These are phyloP conservation scores for Irena cyanogastra DNA, from an alignment of 2,113 vertebrate species.

Conservation along the genomic window DNA sequence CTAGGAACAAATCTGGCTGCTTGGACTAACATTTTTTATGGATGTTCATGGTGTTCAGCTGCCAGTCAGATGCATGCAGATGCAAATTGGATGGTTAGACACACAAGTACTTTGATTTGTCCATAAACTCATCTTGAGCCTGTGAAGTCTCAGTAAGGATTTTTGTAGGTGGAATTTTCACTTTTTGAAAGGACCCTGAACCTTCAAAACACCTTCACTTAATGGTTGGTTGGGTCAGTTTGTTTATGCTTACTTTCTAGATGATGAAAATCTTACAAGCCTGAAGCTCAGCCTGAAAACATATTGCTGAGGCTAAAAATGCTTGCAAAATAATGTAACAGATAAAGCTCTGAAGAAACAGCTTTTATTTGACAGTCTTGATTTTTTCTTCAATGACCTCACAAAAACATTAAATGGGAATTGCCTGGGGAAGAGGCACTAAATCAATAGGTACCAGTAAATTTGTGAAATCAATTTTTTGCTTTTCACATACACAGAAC, in stretches of 20 bases:
- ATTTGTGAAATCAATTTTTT: slow-evolving; percentile 76
- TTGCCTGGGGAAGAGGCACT: slow-evolving; percentile 61
- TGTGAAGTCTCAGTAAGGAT: not conserved
- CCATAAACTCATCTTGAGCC: not conserved
- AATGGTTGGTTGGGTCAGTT: not conserved
- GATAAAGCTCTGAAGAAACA: slow-evolving; percentile 61
- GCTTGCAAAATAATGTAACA: slow-evolving; percentile 54
- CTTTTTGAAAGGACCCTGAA: not conserved
- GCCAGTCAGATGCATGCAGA: slow-evolving; percentile 6
- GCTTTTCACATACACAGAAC: slow-evolving; percentile 69
- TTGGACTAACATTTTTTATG: not conserved
- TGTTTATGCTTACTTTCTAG: slow-evolving; percentile 22
- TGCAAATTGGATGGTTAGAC: not conserved
- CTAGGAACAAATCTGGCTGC: not conserved
- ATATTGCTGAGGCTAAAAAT: slow-evolving; percentile 43
- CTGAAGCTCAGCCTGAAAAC: slow-evolving; percentile 37
- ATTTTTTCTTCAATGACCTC: slow-evolving; percentile 61
- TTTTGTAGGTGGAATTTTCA: not conserved
- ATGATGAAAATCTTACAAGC: slow-evolving; percentile 11
- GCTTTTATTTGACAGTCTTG: slow-evolving; percentile 70
- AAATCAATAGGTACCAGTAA: slow-evolving; percentile 73
- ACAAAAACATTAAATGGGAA: slow-evolving; percentile 73
- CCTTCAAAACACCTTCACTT: not conserved
- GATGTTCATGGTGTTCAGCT: not conserved
- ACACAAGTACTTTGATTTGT: slow-evolving; percentile 13